These are phyloP conservation scores for Illadopsis cleaveri DNA, from an alignment of 2,113 vertebrate species.

Conservation along the genomic window DNA sequence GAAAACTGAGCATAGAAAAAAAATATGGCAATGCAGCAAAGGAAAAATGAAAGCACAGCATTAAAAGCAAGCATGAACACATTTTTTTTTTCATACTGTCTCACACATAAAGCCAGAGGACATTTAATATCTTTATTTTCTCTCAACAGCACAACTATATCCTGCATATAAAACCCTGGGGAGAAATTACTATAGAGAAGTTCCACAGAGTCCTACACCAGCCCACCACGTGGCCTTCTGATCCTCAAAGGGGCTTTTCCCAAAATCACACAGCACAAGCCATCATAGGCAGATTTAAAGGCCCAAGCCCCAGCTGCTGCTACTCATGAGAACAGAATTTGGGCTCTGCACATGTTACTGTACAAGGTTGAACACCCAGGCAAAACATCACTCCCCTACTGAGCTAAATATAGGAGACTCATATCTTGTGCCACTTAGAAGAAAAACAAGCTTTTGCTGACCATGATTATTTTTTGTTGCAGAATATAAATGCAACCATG, in stretches of 20 bases:
- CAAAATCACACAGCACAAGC: background rate
- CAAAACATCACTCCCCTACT: background rate
- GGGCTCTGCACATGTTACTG: accelerated
- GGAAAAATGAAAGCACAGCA: background rate
- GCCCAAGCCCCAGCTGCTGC: background rate
- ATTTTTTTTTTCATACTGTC: background rate
- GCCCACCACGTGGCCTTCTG: background rate
- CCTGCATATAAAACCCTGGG: background rate
- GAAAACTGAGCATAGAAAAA: background rate
- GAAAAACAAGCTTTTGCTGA: background rate
- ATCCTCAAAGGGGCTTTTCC: background rate
- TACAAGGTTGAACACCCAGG: background rate
- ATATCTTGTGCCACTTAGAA: background rate
- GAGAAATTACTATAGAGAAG: background rate
- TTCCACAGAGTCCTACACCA: background rate
- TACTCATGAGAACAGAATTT: background rate
- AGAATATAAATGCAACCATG: background rate
- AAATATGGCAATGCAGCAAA: background rate
- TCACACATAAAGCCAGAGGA: background rate
- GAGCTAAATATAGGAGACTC: background rate
- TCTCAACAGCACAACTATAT: background rate
- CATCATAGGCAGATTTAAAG: background rate
- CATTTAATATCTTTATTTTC: background rate
- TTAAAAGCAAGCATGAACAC: background rate
- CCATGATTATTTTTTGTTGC: background rate